Base-by-base conservation (phyloP, 2,113 vertebrate species). In the Ochotona curzoniae region DNA sequence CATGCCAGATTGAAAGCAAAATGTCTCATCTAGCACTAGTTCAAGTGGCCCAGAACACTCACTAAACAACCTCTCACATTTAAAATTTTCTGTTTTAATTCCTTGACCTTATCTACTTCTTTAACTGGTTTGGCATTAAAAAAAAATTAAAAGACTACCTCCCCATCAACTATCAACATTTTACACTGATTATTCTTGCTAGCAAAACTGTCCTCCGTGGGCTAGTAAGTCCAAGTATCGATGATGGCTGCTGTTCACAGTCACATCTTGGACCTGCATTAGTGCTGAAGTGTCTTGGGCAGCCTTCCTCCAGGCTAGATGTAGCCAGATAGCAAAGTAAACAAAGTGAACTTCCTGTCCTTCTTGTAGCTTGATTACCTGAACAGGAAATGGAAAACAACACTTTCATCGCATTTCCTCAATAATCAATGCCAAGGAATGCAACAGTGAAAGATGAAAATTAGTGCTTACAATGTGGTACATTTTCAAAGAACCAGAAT, bases 371-470 rank as follows among this genome's bases (percentile, higher is more conserved):
- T 89, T 71, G 38, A n/a, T 93, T 51, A 87, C 21, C 49, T 17
- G 5, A 83, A 67, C 6, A 11, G 84, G 49, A 93, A 57, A 80
- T 74, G 79, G 82, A 95, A 87, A 82, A 51, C 61, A 89, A 74
- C 67, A 25, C 93, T 90, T 83, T 28, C 61, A 89, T 90, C 54
- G 54, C 66, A 49, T 63, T 95, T 84, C 63, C 30, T 81, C 83
- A 83, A 21, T 73, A 83, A 90, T 47, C 83, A 80, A 32, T 54
- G 61, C 3, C 3, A 1, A 54, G 26, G 75, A 83, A 76, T 66
- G 85, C 84, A 85, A 2, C 73, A 86, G 80, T 76, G 30, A 89
- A 92, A 93, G 51, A 60, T 20, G 70, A 32, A 92, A 69, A 67
- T 66, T 49, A 66, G 47, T 61, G 54, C 10, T 71, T 61, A 17